These are phyloP conservation scores for Adrianichthys oophorus DNA, from an alignment of 2,797 vertebrate species.

Conservation along the genomic window DNA sequence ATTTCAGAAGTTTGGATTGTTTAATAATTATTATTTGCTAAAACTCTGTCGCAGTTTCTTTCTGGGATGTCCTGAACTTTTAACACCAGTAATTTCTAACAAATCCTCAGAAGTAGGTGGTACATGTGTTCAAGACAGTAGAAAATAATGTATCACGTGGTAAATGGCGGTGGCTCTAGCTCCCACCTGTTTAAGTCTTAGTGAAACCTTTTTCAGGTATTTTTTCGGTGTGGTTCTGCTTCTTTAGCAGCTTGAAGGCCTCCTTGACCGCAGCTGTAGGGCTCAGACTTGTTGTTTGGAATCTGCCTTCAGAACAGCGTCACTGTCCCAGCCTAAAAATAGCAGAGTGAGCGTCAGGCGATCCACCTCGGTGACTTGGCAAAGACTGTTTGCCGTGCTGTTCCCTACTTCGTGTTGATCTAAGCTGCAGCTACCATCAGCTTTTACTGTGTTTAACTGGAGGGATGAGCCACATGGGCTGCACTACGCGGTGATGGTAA, in stretches of 20 bases:
- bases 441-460: conserved; percentile 28
- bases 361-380: conserved; percentile 68
- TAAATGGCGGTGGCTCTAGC: too few species aligned
- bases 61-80: too few species aligned
- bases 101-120: too few species aligned
- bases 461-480: conserved; percentile 63
- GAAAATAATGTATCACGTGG: too few species aligned
- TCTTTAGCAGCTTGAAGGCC: not conserved
- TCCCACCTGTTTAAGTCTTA: too few species aligned
- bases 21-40: not conserved
- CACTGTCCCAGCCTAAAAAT: conserved; percentile 77
- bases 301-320: conserved; percentile 61
- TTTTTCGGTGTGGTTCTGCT: too few species aligned
- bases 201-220: too few species aligned
- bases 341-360: conserved; percentile 57
- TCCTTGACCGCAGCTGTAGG: conserved; percentile 75
- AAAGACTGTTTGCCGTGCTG: conserved; percentile 42
- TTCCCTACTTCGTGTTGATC: conserved; percentile 52
- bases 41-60: too few species aligned
- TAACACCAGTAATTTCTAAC: too few species aligned
- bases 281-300: conserved; percentile 63
- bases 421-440: conserved; percentile 29
- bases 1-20: conserved; percentile 1
- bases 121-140: too few species aligned
- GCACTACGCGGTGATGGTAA: conserved; percentile 54